Conservation (phyloP, 2,797 vertebrate genomes). For the Characodon lateralis region DNA sequence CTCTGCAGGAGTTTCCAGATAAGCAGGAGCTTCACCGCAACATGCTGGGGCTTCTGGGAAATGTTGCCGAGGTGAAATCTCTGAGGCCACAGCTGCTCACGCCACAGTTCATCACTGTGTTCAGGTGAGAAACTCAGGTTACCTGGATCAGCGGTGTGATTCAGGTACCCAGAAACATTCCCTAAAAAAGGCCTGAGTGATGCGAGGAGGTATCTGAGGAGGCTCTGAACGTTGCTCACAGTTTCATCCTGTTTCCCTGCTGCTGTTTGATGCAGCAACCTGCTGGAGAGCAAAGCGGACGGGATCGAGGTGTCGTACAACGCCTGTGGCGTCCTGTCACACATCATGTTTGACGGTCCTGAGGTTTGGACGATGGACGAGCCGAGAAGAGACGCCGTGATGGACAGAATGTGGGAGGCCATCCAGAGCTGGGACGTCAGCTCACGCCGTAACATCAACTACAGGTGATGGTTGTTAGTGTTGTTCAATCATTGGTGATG, state of each 20-base stretch:
- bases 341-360: conserved; percentile 97
- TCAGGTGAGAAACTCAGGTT: conserved; percentile 83
- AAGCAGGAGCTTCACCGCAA: conserved; percentile 98
- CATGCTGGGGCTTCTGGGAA: conserved; percentile 96
- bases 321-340: conserved; percentile 95
- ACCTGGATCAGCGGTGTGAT: neutral
- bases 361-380: conserved; percentile 91
- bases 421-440: conserved; percentile 97
- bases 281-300: conserved; percentile 96
- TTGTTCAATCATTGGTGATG: neutral
- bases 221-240: neutral
- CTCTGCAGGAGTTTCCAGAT: conserved; percentile 91
- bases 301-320: conserved; percentile 99
- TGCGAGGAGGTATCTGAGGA: too few species aligned
- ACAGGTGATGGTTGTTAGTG: conserved; percentile 77
- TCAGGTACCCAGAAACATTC: neutral
- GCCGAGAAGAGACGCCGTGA: conserved; percentile 86
- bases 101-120: conserved; percentile 94
- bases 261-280: conserved; percentile 79
- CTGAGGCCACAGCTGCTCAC: conserved; percentile 95
- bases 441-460: conserved; percentile 97
- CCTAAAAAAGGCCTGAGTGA: neutral
- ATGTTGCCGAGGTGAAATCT: conserved; percentile 93
- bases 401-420: conserved; percentile 95
- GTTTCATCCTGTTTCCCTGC: neutral